Conservation (phyloP, 2,888 invertebrate species). For the Pheosia tremula region DNA sequence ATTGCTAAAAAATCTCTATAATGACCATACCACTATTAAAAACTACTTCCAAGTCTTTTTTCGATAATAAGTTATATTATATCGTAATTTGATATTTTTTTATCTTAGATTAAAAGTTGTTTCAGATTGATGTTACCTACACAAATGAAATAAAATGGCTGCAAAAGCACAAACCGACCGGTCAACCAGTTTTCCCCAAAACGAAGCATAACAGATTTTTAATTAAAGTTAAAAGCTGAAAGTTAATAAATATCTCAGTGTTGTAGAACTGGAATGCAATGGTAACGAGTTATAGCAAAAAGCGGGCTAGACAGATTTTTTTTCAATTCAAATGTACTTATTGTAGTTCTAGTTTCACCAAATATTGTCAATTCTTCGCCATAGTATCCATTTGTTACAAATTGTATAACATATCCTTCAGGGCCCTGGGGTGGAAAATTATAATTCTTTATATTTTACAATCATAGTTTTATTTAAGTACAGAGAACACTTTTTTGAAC, state of each 20-base stretch:
- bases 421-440: too few relatives aligned
- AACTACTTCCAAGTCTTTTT: background rate
- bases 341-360: background rate
- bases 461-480: too few relatives aligned
- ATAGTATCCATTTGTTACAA: too few relatives aligned
- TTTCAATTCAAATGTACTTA: background rate
- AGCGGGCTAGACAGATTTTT: background rate
- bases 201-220: background rate
- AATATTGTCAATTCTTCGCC: too few relatives aligned
- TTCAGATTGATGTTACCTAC: background rate
- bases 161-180: background rate
- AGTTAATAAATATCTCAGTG: background rate
- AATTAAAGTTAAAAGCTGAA: constrained; percentile 1
- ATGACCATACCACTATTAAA: background rate
- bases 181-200: background rate
- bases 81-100: too few relatives aligned
- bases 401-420: too few relatives aligned
- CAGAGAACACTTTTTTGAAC: too few relatives aligned
- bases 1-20: background rate
- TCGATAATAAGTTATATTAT: background rate
- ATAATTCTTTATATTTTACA: too few relatives aligned
- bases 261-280: background rate
- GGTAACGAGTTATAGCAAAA: background rate
- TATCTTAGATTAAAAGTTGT: too few relatives aligned
- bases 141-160: background rate